Percentiles rank a stretch among this genome's conserved stretches.
Evolutionary conservation across 2,888 invertebrate genomes (phyloP).

Genomic region (Drosophila infuscata): DNA sequence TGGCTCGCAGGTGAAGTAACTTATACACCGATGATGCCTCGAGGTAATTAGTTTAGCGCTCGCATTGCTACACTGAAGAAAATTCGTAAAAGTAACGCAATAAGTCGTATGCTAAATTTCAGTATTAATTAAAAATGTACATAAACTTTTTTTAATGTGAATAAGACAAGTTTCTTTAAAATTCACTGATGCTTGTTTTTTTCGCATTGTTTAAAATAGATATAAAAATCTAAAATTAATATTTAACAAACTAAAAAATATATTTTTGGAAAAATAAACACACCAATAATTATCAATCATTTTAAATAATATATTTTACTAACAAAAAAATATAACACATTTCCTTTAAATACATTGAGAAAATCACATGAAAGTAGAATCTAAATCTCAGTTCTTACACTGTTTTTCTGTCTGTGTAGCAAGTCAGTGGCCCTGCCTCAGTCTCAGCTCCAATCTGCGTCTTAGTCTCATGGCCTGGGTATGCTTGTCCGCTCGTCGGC

Average conservation of each 20-base stretch:
- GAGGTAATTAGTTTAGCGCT: conserved; percentile 75
- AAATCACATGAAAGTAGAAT: background rate
- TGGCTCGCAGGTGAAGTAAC: conserved; percentile 75
- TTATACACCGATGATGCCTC: conserved; percentile 63
- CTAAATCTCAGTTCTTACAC: background rate
- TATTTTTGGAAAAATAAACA: background rate
- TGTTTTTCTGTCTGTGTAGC: background rate
- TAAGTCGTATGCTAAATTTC: background rate
- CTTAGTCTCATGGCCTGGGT: conserved; percentile 15
- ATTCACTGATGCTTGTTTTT: background rate
- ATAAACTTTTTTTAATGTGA: too few relatives aligned
- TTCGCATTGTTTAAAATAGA: background rate
- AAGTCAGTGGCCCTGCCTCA: background rate
- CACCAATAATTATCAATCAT: too few relatives aligned
- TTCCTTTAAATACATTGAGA: background rate
- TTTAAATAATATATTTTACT: too few relatives aligned
- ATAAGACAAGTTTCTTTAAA: background rate
- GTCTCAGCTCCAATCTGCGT: conserved; percentile 7
- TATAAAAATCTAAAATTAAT: background rate
- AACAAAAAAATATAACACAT: background rate
- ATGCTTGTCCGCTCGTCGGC: conserved; percentile 1
- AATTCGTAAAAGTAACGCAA: background rate
- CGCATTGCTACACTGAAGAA: conserved; percentile 26
- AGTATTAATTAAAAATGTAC: background rate
- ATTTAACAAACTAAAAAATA: background rate